Percentiles rank a stretch among this genome's conserved stretches.
These are phyloP conservation scores for Neoitamus cyanurus DNA, from an alignment of 2,888 invertebrate genomes.

Conservation along the genomic window DNA sequence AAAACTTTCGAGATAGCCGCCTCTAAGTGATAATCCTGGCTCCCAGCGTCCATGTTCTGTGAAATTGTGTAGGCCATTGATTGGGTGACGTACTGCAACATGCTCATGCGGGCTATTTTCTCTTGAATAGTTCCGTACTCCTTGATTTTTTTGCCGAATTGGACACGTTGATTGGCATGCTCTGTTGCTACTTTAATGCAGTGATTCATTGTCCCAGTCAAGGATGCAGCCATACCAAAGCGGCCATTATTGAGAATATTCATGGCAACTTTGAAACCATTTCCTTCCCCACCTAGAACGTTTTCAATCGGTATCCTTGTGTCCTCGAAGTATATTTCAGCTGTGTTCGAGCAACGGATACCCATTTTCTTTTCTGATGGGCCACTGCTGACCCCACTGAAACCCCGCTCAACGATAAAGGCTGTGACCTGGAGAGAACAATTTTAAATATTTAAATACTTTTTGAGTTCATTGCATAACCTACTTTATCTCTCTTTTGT, in stretches of 20 bases:
- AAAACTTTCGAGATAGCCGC: conserved; percentile 97
- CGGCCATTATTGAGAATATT: conserved; percentile 96
- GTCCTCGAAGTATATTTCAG: conserved; percentile 92
- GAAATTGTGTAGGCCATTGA: conserved; percentile 94
- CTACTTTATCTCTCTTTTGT: conserved; percentile 73
- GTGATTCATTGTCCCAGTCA: conserved; percentile 91
- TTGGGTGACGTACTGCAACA: conserved; percentile 92
- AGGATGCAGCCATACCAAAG: conserved; percentile 96
- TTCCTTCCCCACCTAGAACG: conserved; percentile 84
- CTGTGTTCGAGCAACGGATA: conserved; percentile 96
- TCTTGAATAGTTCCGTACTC: conserved; percentile 89
- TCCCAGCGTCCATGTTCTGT: conserved; percentile 95
- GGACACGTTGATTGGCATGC: conserved; percentile 85
- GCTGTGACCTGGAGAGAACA: conserved; percentile 74
- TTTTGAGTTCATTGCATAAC: no score
- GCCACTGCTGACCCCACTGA: conserved; percentile 93
- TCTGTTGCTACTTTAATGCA: conserved; percentile 90
- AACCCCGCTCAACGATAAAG: conserved; percentile 94
- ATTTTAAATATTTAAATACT: conserved; percentile 50
- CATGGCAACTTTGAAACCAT: conserved; percentile 67
- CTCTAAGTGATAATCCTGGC: conserved; percentile 94
- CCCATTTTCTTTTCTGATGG: conserved; percentile 99
- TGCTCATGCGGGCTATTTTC: conserved; percentile 92
- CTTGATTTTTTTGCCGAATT: conserved; percentile 89
- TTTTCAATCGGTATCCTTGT: conserved; percentile 89